Base-by-base conservation (phyloP, 1,140 invertebrate genomes). In the Harpegnathos saltator region DNA sequence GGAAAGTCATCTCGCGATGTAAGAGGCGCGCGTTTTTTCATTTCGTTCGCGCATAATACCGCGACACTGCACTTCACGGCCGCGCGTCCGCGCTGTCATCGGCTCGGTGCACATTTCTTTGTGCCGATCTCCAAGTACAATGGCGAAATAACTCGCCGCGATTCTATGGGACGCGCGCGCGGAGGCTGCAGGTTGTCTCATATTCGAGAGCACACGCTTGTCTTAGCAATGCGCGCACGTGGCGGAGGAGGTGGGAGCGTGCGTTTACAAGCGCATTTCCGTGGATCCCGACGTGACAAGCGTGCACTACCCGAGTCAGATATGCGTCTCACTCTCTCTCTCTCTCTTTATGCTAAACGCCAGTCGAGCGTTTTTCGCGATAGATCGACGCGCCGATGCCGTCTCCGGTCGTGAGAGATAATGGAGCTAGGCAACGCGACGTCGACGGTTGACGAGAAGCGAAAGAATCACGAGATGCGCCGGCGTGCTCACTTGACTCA, bases 61-160 rank as follows among this genome's bases (percentile, higher is more conserved):
- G 29, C 50, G n/a, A 56, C 24, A 33, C n/a, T n/a, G 22, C 65
- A 56, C n/a, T 65, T 78, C 19, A 33, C 22, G 66, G 50, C 48
- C 52, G 61, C 52, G 61, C 48, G 19, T 77, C 50, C 56, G 24
- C 15, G 44, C 3, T 69, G 63, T 78, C 52, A 58, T 78, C 50
- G 63, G 48, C 75, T 78, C 52, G 63, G 52, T 63, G 52, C 33
- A 44, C 14, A 19, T 48, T 59, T 59, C 65, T 78, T 69, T 69
- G 38, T 58, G 17, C 52, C 52, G 75, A 68, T 68, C 29, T 71
- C 22, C 65, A 44, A 69, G 65, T 59, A 80, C 65, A 80, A 80
- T 71, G 17, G 52, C 3, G 65, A 80, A 69, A 80, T 80, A 80
- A 80, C 75, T 80, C 65, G 17, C 22, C 17, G 50, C 22, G 26